phyloP scores from a whole-genome alignment of 2,113 vertebrate species.

The Zootoca vivipara region DNA sequence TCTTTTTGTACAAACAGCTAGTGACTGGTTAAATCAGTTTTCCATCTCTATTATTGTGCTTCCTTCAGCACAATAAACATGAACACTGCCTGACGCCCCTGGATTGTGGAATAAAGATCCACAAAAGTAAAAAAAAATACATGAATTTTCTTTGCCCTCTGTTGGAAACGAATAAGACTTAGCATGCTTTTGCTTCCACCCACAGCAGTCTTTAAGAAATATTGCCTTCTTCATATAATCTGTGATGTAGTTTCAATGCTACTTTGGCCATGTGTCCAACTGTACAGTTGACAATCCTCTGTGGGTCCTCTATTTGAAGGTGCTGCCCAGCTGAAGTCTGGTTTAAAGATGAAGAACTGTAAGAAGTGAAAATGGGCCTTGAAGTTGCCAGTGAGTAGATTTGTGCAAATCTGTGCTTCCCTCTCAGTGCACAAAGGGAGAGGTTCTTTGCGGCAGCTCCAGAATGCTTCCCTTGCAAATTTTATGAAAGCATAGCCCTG shows the following conservation, averaged over 20 bases:
- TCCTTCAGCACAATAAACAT: slow-evolving; percentile 45
- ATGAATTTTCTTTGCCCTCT: slow-evolving; percentile 46
- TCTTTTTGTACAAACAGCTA: neutral
- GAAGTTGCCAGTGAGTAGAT: too few relatives aligned
- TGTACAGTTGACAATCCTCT: too few relatives aligned
- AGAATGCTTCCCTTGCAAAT: neutral
- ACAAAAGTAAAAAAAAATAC: slow-evolving; percentile 54
- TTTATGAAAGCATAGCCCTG: neutral
- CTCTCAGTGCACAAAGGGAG: neutral
- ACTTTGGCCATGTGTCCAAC: neutral
- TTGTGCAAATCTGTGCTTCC: too few relatives aligned
- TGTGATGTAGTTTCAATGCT: neutral
- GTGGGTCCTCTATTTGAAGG: too few relatives aligned
- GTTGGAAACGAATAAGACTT: neutral
- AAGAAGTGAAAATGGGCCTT: too few relatives aligned
- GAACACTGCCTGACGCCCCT: neutral
- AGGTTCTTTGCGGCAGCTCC: neutral
- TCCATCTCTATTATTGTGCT: slow-evolving; percentile 24
- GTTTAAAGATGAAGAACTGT: too few relatives aligned
- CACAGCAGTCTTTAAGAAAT: neutral
- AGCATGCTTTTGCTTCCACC: neutral
- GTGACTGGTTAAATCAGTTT: slow-evolving; percentile 49
- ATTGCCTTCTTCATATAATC: neutral
- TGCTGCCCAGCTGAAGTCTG: too few relatives aligned
- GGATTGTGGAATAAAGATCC: slow-evolving; percentile 48